Evolutionary conservation across 2,888 invertebrate species (phyloP).

Genomic region (Drosophila eohydei): DNA sequence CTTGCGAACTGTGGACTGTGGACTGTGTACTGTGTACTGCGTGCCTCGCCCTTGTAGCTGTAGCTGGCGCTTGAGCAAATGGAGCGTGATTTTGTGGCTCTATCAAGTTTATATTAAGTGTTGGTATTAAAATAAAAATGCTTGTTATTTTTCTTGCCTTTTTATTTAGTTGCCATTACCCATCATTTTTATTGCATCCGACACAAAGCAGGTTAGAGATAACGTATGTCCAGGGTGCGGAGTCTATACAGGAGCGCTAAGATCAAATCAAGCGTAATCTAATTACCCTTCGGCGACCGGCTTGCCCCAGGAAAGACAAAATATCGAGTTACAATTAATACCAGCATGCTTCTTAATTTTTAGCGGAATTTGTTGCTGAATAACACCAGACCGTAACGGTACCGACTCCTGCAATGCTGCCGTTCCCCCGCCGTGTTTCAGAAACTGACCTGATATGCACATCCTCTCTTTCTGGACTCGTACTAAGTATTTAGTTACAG

Average conservation of each 20-base stretch:
- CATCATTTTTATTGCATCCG: slow-evolving; percentile 60
- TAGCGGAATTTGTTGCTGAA: slow-evolving; percentile 62
- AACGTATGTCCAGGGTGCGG: slow-evolving; percentile 14
- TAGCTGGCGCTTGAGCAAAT: slow-evolving; percentile 67
- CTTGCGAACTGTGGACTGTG: slow-evolving; percentile 2
- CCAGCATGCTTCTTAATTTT: slow-evolving; percentile 60
- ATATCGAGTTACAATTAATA: slow-evolving; percentile 67
- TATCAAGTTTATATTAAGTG: slow-evolving; percentile 81
- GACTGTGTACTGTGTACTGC: slow-evolving; percentile 10
- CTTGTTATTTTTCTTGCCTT: slow-evolving; percentile 79
- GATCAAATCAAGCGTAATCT: slow-evolving; percentile 74
- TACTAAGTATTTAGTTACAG: slow-evolving; percentile 42
- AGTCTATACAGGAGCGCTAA: slow-evolving; percentile 53
- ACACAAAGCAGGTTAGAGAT: slow-evolving; percentile 28
- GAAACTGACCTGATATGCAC: slow-evolving; percentile 10
- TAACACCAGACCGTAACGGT: slow-evolving; percentile 64
- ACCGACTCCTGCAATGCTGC: slow-evolving; percentile 24
- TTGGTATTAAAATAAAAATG: slow-evolving; percentile 81
- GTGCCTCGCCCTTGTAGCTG: slow-evolving; percentile 39
- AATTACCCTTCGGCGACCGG: slow-evolving; percentile 55
- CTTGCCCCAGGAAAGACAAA: slow-evolving; percentile 68
- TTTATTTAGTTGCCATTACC: slow-evolving; percentile 65
- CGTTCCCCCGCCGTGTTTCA: slow-evolving; percentile 22
- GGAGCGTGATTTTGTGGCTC: slow-evolving; percentile 82
- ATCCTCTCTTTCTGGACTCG: not conserved